These are phyloP conservation scores for Hormaphis cornu DNA, from an alignment of 1,140 invertebrate genomes.

Conservation along the genomic window DNA sequence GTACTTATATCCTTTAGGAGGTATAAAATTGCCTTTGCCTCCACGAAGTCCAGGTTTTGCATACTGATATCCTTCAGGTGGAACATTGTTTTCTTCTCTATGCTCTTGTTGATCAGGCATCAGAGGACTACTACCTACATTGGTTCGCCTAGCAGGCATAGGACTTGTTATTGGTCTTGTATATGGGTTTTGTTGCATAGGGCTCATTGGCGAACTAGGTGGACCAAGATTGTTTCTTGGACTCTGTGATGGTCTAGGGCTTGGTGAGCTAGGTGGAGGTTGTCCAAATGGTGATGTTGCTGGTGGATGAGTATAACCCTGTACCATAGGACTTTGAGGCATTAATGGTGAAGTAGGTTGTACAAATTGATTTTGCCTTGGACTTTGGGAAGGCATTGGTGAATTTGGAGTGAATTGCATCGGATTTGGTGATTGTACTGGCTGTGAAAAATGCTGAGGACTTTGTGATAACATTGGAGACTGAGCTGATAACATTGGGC, in stretches of 20 bases:
- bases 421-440: conserved; percentile 30
- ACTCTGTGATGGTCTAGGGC: conserved; percentile 28
- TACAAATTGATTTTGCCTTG: conserved; percentile 41
- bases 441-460: conserved; percentile 43
- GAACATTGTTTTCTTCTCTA: conserved; percentile 19
- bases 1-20: conserved; percentile 38
- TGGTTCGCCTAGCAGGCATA: conserved; percentile 27
- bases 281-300: conserved; percentile 27
- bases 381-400: conserved; percentile 42
- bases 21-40: neutral
- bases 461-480: conserved; percentile 51
- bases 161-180: conserved; percentile 30
- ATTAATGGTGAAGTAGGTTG: conserved; percentile 55
- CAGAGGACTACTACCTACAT: conserved; percentile 27
- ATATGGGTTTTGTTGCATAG: conserved; percentile 34
- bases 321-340: conserved; percentile 53
- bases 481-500: conserved; percentile 43
- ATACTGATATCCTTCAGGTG: conserved; percentile 25
- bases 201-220: conserved; percentile 34
- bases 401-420: conserved; percentile 43
- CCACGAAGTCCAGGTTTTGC: conserved; percentile 21
- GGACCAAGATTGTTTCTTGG: conserved; percentile 22
- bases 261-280: conserved; percentile 33
- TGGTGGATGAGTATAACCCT: conserved; percentile 36
- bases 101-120: conserved; percentile 26